Percentiles rank a stretch among this genome's conserved stretches.
These are phyloP conservation scores for Bimastos eiseni DNA, from an alignment of 2,888 invertebrate species.

Conservation along the genomic window DNA sequence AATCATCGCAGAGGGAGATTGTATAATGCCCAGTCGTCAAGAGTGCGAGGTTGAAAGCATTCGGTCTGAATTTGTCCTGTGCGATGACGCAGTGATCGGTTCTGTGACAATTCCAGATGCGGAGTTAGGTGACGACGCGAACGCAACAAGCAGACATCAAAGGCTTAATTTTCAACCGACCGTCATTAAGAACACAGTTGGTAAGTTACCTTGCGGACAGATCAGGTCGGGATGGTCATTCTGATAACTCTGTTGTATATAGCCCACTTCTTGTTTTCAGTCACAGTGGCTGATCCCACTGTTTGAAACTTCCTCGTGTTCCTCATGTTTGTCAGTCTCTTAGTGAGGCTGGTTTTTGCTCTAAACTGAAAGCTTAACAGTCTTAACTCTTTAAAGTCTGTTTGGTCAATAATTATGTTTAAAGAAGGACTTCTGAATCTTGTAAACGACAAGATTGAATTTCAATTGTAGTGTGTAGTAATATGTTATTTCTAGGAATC, in stretches of 20 bases:
- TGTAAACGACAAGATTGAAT: too few species aligned
- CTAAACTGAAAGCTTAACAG: too few species aligned
- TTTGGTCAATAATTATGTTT: too few species aligned
- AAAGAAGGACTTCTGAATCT: too few species aligned
- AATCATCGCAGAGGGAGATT: slow-evolving; percentile 9
- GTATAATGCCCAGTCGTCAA: neutral
- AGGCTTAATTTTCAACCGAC: slow-evolving; percentile 10
- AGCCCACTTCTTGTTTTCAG: neutral
- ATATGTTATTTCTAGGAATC: neutral
- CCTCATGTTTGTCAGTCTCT: too few species aligned
- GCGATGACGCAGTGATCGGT: neutral
- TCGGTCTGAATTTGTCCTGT: neutral
- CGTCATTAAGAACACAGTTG: neutral
- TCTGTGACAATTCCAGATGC: neutral
- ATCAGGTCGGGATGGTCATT: neutral
- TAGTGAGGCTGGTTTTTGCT: too few species aligned
- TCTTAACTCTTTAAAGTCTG: too few species aligned
- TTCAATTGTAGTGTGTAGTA: neutral
- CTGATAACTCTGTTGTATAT: neutral
- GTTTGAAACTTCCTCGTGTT: too few species aligned
- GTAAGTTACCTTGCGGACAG: neutral
- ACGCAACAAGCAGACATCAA: neutral
- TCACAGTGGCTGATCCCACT: too few species aligned
- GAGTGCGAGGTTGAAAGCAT: neutral
- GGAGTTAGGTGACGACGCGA: neutral